Evolutionary conservation across 2,797 vertebrate genomes (phyloP).

Genomic region (Dendrocincla tyrannina): DNA sequence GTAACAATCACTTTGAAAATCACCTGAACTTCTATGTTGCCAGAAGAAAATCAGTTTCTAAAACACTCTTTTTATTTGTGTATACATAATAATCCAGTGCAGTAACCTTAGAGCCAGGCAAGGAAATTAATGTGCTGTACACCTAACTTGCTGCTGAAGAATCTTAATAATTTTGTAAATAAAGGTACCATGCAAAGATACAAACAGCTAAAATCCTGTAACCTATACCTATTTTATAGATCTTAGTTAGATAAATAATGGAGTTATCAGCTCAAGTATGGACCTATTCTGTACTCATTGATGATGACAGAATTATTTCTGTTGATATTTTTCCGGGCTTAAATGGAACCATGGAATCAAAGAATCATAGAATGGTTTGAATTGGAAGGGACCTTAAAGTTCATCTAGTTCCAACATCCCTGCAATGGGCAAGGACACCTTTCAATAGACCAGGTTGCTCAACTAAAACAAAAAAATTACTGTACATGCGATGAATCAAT

Average conservation of each 20-base stretch:
- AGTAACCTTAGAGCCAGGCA: neutral
- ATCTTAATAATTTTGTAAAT: neutral
- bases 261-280: neutral
- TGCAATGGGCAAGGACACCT: no score
- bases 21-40: neutral
- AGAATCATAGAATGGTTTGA: neutral
- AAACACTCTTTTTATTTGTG: neutral
- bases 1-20: neutral
- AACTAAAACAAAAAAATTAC: neutral
- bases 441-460: neutral
- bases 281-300: neutral
- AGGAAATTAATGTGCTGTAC: neutral
- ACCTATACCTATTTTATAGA: neutral
- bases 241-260: neutral
- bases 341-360: neutral
- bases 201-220: neutral
- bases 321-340: neutral
- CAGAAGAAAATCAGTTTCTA: neutral
- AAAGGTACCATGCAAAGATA: neutral
- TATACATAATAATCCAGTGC: neutral
- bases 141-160: neutral
- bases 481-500: neutral
- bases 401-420: neutral
- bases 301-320: neutral
- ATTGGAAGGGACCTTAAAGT: neutral